Evolutionary conservation across 2,888 invertebrate species (phyloP), one percentile per base, ranked within the genome.

Genomic region (Apodemia hepburni): DNA sequence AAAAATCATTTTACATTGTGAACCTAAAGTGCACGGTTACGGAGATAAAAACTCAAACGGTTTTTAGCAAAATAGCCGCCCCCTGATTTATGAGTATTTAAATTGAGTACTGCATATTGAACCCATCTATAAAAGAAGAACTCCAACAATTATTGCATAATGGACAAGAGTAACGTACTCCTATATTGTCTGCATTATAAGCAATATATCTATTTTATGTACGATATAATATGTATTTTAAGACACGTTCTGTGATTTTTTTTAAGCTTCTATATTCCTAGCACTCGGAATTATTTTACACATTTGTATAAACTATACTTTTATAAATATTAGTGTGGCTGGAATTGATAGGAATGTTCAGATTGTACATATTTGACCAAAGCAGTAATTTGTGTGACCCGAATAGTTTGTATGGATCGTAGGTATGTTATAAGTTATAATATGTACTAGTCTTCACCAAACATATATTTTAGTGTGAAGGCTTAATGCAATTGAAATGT

Each of bases 401-500:
- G 22, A 18, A 11, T 51, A 51, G 9, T 49, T 18, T 51, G 22
- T 18, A 18, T 22, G 38, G 38, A 38, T 3, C 9, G 35, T 33
- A 35, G 35, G 35, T 35, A 49, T 49, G 33, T 63, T 61, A 35
- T 35, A 35, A 38, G 38, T 38, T 38, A 38, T 38, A 38, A 62
- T 62, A 49, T 38, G 59, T 51, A 27, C 77, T 76, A 78, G 78
- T 77, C 78, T 79, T 80, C 80, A 73, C 77, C 72, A 77, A 78
- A 78, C 73, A 62, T 71, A 68, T 71, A 71, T 71, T 71, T 72
- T 60, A 72, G 61, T 63, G 78, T 77, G 79, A 76, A 77, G 77
- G 70, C 79, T 70, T 47, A 57, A 59, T n/a, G 45, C 45, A 45
- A 59, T 62, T 60, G 64, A 61, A 33, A 62, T 49, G 59, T 61